These are phyloP conservation scores for Drosophila lacertosa DNA, from an alignment of 1,140 invertebrate genomes.

Conservation along the genomic window DNA sequence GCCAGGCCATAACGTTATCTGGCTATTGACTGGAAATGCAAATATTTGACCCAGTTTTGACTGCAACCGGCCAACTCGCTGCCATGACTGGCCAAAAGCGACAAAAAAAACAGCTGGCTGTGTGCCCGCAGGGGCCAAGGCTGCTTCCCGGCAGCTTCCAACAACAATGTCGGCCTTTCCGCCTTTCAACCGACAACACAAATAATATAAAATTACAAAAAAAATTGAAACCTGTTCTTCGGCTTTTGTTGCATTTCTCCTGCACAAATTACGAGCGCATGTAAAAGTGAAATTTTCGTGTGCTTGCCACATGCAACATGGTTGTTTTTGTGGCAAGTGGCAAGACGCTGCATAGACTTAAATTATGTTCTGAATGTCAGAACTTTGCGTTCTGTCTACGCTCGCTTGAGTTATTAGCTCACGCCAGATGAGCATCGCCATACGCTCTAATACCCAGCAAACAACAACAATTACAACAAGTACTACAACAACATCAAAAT, in stretches of 20 bases:
- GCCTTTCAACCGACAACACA: slow-evolving; percentile 43
- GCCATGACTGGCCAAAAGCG: slow-evolving; percentile 33
- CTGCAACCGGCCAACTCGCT: slow-evolving; percentile 24
- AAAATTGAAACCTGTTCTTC: slow-evolving; percentile 70
- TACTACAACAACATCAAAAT: background rate
- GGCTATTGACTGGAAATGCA: slow-evolving; percentile 49
- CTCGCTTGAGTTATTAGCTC: slow-evolving; percentile 71
- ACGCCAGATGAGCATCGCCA: slow-evolving; percentile 70
- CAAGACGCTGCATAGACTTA: slow-evolving; percentile 14
- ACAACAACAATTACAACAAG: slow-evolving; percentile 5
- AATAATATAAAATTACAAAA: slow-evolving; percentile 10
- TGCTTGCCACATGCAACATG: slow-evolving; percentile 8
- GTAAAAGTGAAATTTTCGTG: slow-evolving; percentile 72
- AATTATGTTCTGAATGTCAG: slow-evolving; percentile 46
- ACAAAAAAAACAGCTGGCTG: slow-evolving; percentile 44
- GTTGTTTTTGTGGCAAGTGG: slow-evolving; percentile 1
- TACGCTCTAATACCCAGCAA: slow-evolving; percentile 63
- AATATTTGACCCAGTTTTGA: slow-evolving; percentile 69
- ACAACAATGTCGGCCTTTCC: slow-evolving; percentile 16
- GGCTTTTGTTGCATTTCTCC: slow-evolving; percentile 44
- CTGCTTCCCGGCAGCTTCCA: slow-evolving; percentile 20
- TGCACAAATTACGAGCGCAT: slow-evolving; percentile 46
- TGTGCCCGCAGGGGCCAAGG: slow-evolving; percentile 17
- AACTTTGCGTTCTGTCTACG: slow-evolving; percentile 4
- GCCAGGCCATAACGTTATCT: slow-evolving; percentile 1